Base-by-base conservation (phyloP, 2,797 vertebrate species). In the Galaxias olidus region DNA sequence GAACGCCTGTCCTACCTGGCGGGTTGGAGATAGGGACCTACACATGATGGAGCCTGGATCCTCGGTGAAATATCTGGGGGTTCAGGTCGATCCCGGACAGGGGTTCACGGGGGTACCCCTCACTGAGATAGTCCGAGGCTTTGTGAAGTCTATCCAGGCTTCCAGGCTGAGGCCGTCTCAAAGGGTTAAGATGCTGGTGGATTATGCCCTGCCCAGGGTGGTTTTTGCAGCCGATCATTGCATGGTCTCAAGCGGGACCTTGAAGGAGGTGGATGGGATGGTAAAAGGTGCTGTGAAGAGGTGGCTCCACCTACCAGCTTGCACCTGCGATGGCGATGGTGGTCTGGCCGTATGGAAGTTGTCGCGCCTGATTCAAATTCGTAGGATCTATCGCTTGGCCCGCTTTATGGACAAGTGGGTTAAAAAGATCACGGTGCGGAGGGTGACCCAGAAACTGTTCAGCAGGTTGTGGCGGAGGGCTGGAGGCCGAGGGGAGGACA, bases 281-380 rank as follows among this genome's bases (percentile, higher is more conserved):
- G 20, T 67, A 12, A 51, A 19, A 18, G 41, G n/a, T 1, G 53
- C 41, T 1, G 40, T 72, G 41, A 66, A 62, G 30, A 10, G 1
- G 0, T 66, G 59, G 64, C 19, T 66, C 7, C 59, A 63, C 19
- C 53, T 66, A 9, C 59, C 18, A 0, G 4, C 4, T 15, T 62
- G 30, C 1, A 62, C 41, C 0, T 56, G 58, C 0, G 45, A 69
- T 15, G 9, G 10, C 9, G 60, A 69, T 52, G 60, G 67, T 1
- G 60, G 53, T 5, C 46, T 69, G 15, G 66, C 59, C 0, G 13
- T 69, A 2, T 9, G 14, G 4, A 63, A 51, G 17, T 6, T 69
- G 15, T 45, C 59, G 1, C 9, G 40, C 1, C 13, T 49, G 4
- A 30, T 45, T 17, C 60, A 51, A 44, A 54, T 41, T 0, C 46